These are phyloP conservation scores for Pedionomus torquatus DNA, from an alignment of 2,113 vertebrate genomes.

Conservation along the genomic window DNA sequence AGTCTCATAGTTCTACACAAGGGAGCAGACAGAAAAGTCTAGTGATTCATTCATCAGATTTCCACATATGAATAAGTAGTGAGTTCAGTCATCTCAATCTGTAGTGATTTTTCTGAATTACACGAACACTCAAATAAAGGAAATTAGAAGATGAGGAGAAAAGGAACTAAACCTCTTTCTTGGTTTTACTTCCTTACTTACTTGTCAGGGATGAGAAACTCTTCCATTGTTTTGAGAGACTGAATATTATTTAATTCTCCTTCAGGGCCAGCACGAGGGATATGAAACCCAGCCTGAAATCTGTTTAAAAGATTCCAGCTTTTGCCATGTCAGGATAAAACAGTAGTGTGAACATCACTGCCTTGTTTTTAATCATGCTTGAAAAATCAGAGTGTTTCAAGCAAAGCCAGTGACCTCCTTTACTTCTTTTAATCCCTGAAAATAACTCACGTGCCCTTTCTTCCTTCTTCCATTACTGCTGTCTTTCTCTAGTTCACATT, in stretches of 20 bases:
- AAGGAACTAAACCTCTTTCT: background rate
- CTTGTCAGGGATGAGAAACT: background rate
- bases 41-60: constrained; percentile 9
- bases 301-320: background rate
- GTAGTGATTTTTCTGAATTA: background rate
- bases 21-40: background rate
- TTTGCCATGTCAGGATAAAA: constrained; percentile 16
- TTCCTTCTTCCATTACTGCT: constrained; percentile 13
- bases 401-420: constrained; percentile 20
- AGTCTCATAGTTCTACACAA: background rate
- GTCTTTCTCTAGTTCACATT: background rate
- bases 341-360: background rate
- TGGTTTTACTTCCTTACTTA: background rate
- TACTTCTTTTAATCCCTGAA: constrained; percentile 34
- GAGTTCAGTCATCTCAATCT: background rate
- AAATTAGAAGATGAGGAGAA: background rate
- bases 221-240: background rate
- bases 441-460: background rate
- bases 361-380: constrained; percentile 30
- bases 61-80: background rate
- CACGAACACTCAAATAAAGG: background rate
- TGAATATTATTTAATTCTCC: background rate
- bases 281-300: background rate
- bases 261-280: background rate
- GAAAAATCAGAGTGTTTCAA: constrained; percentile 18